phyloP scores from a whole-genome alignment of 2,113 vertebrate species.

The Chaetorhynchus papuensis region DNA sequence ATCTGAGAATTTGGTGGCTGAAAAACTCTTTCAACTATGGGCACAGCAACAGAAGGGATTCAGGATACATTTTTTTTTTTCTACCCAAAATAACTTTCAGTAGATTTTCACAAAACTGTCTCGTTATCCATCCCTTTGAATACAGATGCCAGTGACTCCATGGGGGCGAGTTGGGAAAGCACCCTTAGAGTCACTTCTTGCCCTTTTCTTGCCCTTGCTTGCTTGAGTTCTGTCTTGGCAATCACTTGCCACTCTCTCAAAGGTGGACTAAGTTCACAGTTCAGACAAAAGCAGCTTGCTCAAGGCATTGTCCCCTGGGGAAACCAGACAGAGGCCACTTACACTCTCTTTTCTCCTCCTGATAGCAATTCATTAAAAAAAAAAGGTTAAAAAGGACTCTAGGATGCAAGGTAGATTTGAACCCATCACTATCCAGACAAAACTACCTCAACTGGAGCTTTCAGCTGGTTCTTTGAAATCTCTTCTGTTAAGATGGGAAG shows the following conservation, averaged over 20 bases:
- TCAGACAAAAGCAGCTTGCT: not conserved
- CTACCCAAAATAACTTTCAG: not conserved
- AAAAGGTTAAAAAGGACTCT: not conserved
- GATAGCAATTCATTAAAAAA: not conserved
- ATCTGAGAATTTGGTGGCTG: not conserved
- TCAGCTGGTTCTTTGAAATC: not conserved
- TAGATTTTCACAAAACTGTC: not conserved
- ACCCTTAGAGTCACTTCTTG: not conserved
- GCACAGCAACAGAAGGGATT: not conserved
- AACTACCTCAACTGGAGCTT: not conserved
- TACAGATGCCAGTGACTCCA: not conserved
- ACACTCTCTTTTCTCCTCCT: not conserved
- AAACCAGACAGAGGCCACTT: not conserved
- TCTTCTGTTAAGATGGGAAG: not conserved
- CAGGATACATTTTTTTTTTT: accelerated
- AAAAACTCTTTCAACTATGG: not conserved
- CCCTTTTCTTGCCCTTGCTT: not conserved
- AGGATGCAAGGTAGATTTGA: not conserved
- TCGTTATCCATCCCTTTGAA: not conserved
- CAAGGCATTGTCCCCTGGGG: not conserved
- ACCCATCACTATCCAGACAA: not conserved
- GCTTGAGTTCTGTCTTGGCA: not conserved
- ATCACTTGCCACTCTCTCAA: not conserved
- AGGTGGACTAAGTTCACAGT: not conserved
- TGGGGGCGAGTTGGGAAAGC: not conserved